Evolutionary conservation across 2,888 invertebrate genomes (phyloP), one percentile per base, ranked within the genome.

Genomic region (Julus scandinavius): DNA sequence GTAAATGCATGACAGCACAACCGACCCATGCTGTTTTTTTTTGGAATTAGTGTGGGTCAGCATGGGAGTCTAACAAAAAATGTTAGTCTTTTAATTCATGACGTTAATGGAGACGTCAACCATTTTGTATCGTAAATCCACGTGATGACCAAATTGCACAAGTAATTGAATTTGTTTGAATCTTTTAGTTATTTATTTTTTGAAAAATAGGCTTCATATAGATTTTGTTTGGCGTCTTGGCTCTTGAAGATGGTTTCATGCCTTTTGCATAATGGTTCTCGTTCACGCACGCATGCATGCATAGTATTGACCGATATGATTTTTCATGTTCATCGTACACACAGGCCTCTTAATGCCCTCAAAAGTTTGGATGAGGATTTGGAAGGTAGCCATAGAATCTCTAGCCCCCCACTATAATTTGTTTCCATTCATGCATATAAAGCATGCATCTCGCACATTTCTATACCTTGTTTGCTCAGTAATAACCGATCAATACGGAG

Each of bases 351-450:
- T 54, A 54, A 54, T 54, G 54, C 54, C 54, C 54, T 63, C 63
- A 20, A 63, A 63, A 63, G 63, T 63, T 20, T n/a, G 63, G n/a
- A 63, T 63, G 63, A 20, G 63, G 17, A n/a, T 63, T 63, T 63
- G 63, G 63, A 63, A 17, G 63, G n/a, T 63, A 63, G 63, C 63
- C 63, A 63, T n/a, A n/a, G n/a, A 63, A 63, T 63, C 63, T 20
- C 2, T 20, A 20, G 0, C 29, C 29, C 63, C 63, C 63, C 63
- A 63, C 63, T 63, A 63, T 63, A 63, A 63, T 63, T 63, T 63
- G n/a, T 63, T 63, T 63, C 63, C 63, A 63, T 63, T 20, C n/a
- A 63, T 63, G 63, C 63, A 63, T 63, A 63, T 63, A 63, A 63
- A 63, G 20, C 54, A 20, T 20, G 3, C 63, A 20, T 20, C 63